Evolutionary conservation across 2,113 vertebrate species (phyloP).

Genomic region (Aldabrachelys gigantea): DNA sequence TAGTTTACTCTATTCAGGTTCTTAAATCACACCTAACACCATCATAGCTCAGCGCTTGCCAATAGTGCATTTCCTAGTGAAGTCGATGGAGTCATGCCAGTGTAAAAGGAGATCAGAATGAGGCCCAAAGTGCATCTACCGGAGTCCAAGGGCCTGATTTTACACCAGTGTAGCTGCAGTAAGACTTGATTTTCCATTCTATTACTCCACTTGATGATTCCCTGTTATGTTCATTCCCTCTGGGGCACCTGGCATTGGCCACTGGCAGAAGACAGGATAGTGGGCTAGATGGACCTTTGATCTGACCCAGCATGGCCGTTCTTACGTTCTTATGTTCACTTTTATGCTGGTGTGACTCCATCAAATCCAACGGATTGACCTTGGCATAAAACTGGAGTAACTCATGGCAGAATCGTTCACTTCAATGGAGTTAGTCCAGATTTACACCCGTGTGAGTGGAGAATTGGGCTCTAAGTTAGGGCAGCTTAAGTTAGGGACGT

Average conservation of each 20-base stretch:
- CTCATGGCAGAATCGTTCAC: not conserved
- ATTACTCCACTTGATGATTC: not conserved
- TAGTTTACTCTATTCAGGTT: not conserved
- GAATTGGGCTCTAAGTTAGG: not conserved
- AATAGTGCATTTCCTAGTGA: not conserved
- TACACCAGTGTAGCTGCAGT: not conserved
- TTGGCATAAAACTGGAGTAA: not conserved
- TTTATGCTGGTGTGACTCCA: not conserved
- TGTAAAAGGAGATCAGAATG: not conserved
- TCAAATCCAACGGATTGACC: not conserved
- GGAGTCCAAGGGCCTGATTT: not conserved
- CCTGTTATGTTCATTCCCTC: no score
- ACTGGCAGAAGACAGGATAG: no score
- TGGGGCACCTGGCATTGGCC: no score
- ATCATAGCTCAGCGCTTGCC: not conserved
- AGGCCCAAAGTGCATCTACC: not conserved
- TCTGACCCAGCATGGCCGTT: no score
- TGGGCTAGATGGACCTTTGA: no score
- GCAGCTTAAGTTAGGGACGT: not conserved
- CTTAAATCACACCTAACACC: not conserved
- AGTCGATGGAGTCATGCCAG: not conserved
- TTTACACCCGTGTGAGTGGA: not conserved
- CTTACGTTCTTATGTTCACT: no score
- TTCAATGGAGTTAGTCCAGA: not conserved
- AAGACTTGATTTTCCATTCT: not conserved